Conservation (phyloP, 2,888 invertebrate genomes). For the Lepidonotus clava region DNA sequence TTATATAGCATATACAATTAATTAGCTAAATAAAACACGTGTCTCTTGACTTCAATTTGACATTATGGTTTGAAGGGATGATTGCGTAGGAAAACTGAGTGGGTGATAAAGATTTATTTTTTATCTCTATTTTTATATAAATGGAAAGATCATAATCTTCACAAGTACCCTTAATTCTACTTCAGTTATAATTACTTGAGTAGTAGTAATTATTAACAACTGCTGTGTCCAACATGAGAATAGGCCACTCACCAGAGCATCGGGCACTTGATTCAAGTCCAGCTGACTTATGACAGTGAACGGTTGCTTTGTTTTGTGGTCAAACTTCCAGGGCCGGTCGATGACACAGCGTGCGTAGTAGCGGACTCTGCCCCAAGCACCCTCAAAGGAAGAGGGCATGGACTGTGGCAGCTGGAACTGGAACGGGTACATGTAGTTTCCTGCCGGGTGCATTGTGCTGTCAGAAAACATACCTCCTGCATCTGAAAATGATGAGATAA, state of each 20-base stretch:
- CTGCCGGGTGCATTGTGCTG: slow-evolving; percentile 83
- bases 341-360: slow-evolving; percentile 89
- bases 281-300: slow-evolving; percentile 91
- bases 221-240: slow-evolving; percentile 27
- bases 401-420: slow-evolving; percentile 86
- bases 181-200: too few relatives aligned
- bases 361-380: slow-evolving; percentile 85
- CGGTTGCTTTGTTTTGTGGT: slow-evolving; percentile 90
- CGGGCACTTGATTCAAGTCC: slow-evolving; percentile 85
- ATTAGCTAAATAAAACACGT: too few relatives aligned
- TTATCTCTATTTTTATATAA: too few relatives aligned
- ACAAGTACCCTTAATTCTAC: too few relatives aligned
- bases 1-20: too few relatives aligned
- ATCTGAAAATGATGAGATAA: slow-evolving; percentile 29
- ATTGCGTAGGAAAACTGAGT: too few relatives aligned
- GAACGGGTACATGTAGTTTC: slow-evolving; percentile 89
- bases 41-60: too few relatives aligned
- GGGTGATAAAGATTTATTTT: too few relatives aligned
- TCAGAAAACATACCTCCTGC: slow-evolving; percentile 51
- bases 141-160: too few relatives aligned
- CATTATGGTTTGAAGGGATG: too few relatives aligned
- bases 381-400: slow-evolving; percentile 77
- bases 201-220: too few relatives aligned
- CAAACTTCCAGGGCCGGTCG: slow-evolving; percentile 91
- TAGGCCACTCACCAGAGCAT: not conserved